phyloP scores from a whole-genome alignment of 92 coral and sea anemone species.

The Phenganax marumi region DNA sequence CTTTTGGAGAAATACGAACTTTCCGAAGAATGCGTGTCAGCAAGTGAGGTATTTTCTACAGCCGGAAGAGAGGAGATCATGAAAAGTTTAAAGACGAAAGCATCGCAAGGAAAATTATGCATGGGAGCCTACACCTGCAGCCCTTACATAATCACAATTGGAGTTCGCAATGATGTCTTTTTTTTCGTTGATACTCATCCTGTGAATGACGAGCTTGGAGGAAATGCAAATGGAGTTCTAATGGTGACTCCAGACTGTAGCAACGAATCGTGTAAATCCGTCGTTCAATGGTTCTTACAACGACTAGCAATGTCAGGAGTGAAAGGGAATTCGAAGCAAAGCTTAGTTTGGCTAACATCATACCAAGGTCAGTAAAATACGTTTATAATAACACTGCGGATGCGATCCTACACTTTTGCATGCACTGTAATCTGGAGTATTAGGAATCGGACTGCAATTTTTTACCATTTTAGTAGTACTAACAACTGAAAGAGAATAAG shows the following conservation, averaged over 20 bases:
- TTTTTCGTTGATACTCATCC: too few species aligned
- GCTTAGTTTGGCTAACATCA: constrained; percentile 5
- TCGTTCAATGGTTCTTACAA: constrained; percentile 8
- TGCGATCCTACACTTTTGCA: too few species aligned
- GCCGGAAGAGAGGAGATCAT: constrained; percentile 7
- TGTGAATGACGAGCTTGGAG: constrained; percentile 7
- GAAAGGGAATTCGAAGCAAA: neutral
- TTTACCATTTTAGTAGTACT: too few species aligned
- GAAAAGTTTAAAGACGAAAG: neutral
- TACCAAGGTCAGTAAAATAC: too few species aligned
- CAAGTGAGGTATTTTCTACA: neutral
- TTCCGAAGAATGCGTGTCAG: constrained; percentile 18
- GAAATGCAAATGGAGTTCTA: constrained; percentile 5
- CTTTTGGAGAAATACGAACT: constrained; percentile 3
- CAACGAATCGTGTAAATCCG: neutral
- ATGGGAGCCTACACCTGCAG: constrained; percentile 2
- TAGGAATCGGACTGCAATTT: too few species aligned
- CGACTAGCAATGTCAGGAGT: constrained; percentile 1
- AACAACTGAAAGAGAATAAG: too few species aligned
- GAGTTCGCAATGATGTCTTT: neutral
- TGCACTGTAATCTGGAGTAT: too few species aligned
- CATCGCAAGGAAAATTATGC: neutral
- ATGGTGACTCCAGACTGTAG: constrained; percentile 16
- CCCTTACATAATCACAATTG: neutral
- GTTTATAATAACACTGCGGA: too few species aligned